These are phyloP conservation scores for Callinectes sapidus DNA, from an alignment of 2,888 invertebrate species.

Conservation along the genomic window DNA sequence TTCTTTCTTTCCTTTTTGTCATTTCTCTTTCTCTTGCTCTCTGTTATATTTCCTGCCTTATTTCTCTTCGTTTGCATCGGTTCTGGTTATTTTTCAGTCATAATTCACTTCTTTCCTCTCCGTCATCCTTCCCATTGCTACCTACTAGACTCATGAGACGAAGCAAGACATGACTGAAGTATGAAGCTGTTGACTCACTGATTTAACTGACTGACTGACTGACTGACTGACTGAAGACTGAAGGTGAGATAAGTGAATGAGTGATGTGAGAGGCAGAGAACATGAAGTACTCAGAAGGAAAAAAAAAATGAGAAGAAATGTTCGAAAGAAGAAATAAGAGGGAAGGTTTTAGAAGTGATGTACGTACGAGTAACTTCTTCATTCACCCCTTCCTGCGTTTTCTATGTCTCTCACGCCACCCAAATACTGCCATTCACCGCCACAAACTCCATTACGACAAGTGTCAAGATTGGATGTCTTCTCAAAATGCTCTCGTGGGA, in stretches of 20 bases:
- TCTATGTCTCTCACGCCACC: not conserved
- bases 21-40: not conserved
- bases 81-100: too few relatives aligned
- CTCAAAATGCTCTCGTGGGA: not conserved
- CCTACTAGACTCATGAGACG: not conserved
- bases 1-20: too few relatives aligned
- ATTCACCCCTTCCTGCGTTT: not conserved
- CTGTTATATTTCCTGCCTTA: not conserved
- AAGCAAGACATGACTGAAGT: not conserved
- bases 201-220: not conserved
- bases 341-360: not conserved
- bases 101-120: not conserved
- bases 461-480: not conserved
- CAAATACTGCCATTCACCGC: not conserved
- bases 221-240: not conserved
- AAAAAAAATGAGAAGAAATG: not conserved
- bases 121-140: not conserved
- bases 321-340: not conserved
- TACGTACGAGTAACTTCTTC: not conserved
- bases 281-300: not conserved
- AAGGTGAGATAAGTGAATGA: not conserved
- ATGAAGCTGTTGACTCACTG: not conserved
- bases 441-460: not conserved
- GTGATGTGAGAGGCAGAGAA: not conserved
- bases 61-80: too few relatives aligned